Evolutionary conservation across 1,140 invertebrate genomes (phyloP).

Genomic region (Eumeta japonica): DNA sequence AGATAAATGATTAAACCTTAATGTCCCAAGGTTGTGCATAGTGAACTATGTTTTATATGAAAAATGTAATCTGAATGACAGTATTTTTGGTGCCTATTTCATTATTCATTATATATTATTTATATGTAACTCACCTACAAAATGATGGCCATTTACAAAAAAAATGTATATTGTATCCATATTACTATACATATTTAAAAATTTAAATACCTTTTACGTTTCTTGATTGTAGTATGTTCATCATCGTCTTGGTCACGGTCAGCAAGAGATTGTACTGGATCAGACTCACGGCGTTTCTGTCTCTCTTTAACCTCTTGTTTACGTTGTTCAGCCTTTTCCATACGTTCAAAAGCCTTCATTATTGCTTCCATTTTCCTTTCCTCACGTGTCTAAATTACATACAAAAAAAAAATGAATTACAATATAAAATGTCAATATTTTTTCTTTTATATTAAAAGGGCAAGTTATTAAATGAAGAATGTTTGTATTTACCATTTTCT

Average conservation of each 20-base stretch:
- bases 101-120: too few relatives aligned
- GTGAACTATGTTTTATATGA: too few relatives aligned
- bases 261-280: slow-evolving; percentile 44
- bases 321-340: slow-evolving; percentile 77
- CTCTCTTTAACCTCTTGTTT: slow-evolving; percentile 68
- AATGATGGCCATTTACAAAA: too few relatives aligned
- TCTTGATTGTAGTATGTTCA: slow-evolving; percentile 36
- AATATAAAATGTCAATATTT: too few relatives aligned
- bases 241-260: slow-evolving; percentile 53
- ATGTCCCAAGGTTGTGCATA: too few relatives aligned
- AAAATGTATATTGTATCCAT: too few relatives aligned
- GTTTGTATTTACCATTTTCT: slow-evolving; percentile 50
- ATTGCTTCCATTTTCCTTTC: slow-evolving; percentile 96
- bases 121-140: too few relatives aligned
- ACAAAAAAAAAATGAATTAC: slow-evolving; percentile 11
- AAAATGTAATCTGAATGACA: too few relatives aligned
- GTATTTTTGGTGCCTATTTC: too few relatives aligned
- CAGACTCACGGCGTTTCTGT: slow-evolving; percentile 55
- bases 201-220: slow-evolving; percentile 55
- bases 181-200: too few relatives aligned
- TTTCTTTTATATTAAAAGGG: slow-evolving; percentile 6
- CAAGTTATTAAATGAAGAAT: slow-evolving; percentile 8
- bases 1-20: too few relatives aligned
- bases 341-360: slow-evolving; percentile 86
- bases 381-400: slow-evolving; percentile 72